phyloP scores from a whole-genome alignment of 1,140 invertebrate species.

The Zaprionus lachaisei region DNA sequence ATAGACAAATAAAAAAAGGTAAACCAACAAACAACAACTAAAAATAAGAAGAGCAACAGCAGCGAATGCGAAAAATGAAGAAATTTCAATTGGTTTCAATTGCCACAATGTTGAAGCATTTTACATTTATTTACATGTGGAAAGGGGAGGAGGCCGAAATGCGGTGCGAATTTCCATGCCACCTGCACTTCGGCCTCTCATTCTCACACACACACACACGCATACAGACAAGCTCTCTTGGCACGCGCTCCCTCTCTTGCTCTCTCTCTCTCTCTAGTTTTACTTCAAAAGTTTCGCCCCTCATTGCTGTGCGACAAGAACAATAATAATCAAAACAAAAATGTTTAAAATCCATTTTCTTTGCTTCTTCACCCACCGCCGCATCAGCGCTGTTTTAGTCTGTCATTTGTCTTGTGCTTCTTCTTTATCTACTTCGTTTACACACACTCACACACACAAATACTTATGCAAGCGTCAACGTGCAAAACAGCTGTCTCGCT shows the following conservation, averaged over 20 bases:
- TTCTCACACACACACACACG: constrained; percentile 15
- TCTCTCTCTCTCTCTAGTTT: constrained; percentile 37
- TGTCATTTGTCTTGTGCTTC: constrained; percentile 77
- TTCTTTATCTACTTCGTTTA: constrained; percentile 52
- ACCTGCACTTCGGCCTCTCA: constrained; percentile 42
- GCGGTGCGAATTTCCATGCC: constrained; percentile 43
- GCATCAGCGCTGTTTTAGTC: constrained; percentile 64
- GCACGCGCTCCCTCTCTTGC: constrained; percentile 4
- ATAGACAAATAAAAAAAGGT: constrained; percentile 12
- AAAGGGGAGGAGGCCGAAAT: neutral
- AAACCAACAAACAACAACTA: constrained; percentile 40
- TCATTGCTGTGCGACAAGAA: constrained; percentile 66
- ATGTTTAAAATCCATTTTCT: constrained; percentile 83
- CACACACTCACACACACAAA: constrained; percentile 25
- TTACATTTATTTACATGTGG: constrained; percentile 64
- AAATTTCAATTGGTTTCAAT: constrained; percentile 77
- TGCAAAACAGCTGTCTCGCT: constrained; percentile 71
- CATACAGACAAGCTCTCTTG: neutral
- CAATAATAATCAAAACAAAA: constrained; percentile 83
- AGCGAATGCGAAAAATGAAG: constrained; percentile 30
- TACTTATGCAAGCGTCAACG: constrained; percentile 50
- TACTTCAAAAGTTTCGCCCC: constrained; percentile 60
- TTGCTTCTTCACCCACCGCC: constrained; percentile 70
- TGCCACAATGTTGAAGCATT: constrained; percentile 56
- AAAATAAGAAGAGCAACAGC: constrained; percentile 38